These are phyloP conservation scores for Halcyon chelicuti DNA, from an alignment of 2,797 vertebrate genomes.

Conservation along the genomic window DNA sequence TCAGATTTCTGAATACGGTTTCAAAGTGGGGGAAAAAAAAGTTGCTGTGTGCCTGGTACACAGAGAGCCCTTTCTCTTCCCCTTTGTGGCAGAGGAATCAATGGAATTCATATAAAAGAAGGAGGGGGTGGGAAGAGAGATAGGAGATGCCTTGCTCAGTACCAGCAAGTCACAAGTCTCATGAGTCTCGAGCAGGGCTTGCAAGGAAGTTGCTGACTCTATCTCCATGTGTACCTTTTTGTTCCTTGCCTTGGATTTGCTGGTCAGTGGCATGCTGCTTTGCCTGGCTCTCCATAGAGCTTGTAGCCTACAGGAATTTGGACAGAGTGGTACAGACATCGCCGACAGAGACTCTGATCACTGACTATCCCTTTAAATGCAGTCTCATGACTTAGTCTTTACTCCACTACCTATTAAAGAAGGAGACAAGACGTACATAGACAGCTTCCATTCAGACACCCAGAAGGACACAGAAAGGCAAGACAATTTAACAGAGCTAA, in stretches of 20 bases:
- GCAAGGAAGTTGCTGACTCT: constrained; percentile 65
- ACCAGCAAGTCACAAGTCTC: constrained; percentile 78
- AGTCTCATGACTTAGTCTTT: constrained; percentile 88
- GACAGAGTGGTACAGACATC: constrained; percentile 93
- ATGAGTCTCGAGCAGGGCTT: constrained; percentile 56
- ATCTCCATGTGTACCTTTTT: constrained; percentile 71
- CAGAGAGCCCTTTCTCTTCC: constrained; percentile 66
- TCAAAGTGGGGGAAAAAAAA: constrained; percentile 32
- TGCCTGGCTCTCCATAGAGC: constrained; percentile 87
- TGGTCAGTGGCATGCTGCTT: constrained; percentile 84
- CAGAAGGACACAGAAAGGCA: constrained; percentile 54
- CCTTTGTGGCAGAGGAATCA: constrained; percentile 68
- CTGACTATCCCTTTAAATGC: constrained; percentile 85
- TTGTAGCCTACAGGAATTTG: constrained; percentile 87
- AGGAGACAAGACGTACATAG: constrained; percentile 59
- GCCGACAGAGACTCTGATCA: constrained; percentile 86
- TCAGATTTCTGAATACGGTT: constrained; percentile 61
- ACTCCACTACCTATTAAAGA: constrained; percentile 77
- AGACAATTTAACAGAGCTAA: constrained; percentile 45
- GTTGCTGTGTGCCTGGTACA: constrained; percentile 74
- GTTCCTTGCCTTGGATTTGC: constrained; percentile 86
- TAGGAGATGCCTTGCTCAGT: constrained; percentile 69
- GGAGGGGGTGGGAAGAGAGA: constrained; percentile 63
- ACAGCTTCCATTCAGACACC: constrained; percentile 41
- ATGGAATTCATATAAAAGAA: constrained; percentile 75